A percentile compares a stretch with the other conserved stretches of the same genome.
Conservation (phyloP, 2,113 vertebrate genomes). For the Plecotus auritus region DNA sequence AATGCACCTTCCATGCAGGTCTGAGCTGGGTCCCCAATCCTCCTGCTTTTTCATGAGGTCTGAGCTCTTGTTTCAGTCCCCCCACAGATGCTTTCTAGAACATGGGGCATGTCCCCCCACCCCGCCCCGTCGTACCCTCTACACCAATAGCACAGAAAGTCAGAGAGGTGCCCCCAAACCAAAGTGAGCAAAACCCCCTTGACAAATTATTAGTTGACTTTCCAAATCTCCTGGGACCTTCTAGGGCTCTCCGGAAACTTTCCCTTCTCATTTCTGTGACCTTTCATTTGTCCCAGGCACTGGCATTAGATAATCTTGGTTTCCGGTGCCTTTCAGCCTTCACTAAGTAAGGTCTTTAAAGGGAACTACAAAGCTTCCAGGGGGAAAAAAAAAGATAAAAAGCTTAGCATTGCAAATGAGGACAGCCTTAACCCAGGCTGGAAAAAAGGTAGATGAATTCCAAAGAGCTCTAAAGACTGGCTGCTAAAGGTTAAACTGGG, state of each 20-base stretch:
- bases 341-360: constrained; percentile 56
- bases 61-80: neutral
- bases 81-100: neutral
- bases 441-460: neutral
- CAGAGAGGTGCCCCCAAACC: neutral
- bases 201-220: neutral
- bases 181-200: neutral
- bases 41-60: neutral
- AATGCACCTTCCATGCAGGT: neutral
- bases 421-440: neutral
- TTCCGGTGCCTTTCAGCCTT: constrained; percentile 30
- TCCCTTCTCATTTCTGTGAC: constrained; percentile 27
- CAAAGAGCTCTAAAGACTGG: neutral
- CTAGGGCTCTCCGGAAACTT: constrained; percentile 9
- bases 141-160: neutral
- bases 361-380: constrained; percentile 52
- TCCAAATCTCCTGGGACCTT: neutral
- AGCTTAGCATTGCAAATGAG: constrained; percentile 62
- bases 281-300: constrained; percentile 45
- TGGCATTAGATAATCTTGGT: constrained; percentile 7
- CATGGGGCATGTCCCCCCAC: too few species aligned
- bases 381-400: constrained; percentile 41
- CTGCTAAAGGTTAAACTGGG: neutral
- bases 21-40: neutral
- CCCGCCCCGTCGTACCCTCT: neutral